Evolutionary conservation across 2,113 vertebrate species (phyloP).

Genomic region (Xyliphius kryptos): DNA sequence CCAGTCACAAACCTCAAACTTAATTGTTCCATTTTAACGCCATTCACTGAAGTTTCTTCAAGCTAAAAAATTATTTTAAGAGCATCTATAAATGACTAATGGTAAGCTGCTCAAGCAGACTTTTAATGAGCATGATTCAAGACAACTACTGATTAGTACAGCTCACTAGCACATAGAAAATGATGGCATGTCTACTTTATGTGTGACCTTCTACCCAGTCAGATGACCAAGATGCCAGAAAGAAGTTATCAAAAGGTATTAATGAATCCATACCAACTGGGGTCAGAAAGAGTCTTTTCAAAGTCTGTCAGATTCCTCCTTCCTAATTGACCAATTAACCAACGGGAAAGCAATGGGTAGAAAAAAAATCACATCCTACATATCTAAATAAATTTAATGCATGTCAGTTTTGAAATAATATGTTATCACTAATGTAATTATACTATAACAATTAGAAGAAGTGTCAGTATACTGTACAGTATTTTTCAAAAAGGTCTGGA

Average conservation of each 20-base stretch:
- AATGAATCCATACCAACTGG: constrained; percentile 8
- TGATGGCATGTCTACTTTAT: neutral
- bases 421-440: too few relatives aligned
- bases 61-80: neutral
- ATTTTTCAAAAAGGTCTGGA: too few relatives aligned
- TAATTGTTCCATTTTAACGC: neutral
- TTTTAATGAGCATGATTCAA: constrained; percentile 18
- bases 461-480: too few relatives aligned
- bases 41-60: neutral
- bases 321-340: constrained; percentile 7
- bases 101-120: neutral
- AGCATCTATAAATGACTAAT: neutral
- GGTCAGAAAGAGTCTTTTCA: neutral
- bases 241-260: neutral
- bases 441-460: too few relatives aligned
- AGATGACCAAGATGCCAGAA: neutral
- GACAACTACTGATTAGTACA: constrained; percentile 16
- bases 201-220: constrained; percentile 2
- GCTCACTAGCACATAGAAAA: neutral
- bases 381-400: too few relatives aligned
- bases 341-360: neutral
- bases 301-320: constrained; percentile 7
- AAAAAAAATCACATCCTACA: neutral
- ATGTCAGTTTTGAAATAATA: too few relatives aligned
- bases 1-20: neutral